Conservation (phyloP, 2,888 invertebrate species). For the Sphaeridia pumilis region DNA sequence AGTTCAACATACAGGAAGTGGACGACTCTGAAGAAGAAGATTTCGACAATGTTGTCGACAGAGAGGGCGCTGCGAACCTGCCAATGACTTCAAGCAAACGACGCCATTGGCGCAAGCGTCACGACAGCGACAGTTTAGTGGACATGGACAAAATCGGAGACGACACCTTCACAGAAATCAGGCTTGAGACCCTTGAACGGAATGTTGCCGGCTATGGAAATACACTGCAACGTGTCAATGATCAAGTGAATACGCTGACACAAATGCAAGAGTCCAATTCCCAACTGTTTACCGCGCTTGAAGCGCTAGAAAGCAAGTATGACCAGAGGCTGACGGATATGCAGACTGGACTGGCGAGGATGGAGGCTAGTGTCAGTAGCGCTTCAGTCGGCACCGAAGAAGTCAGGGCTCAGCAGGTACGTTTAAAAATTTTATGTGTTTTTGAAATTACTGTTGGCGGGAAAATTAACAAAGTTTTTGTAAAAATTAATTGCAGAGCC, state of each 20-base stretch:
- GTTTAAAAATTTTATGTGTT: no score
- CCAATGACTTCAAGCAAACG: no score
- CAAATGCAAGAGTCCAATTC: conserved; percentile 24
- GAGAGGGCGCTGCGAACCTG: no score
- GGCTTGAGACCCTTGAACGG: conserved; percentile 4
- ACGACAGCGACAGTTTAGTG: no score
- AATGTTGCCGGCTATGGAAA: conserved; percentile 20
- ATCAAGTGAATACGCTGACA: conserved; percentile 21
- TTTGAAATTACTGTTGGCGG: no score
- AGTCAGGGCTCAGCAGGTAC: conserved; percentile 33
- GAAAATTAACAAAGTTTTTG: no score
- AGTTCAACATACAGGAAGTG: no score
- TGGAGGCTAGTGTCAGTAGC: conserved; percentile 24
- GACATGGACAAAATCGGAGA: no score
- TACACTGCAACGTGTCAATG: conserved; percentile 21
- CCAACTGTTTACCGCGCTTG: conserved; percentile 28
- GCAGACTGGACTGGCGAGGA: conserved; percentile 23
- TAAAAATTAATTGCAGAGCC: conserved; percentile 24
- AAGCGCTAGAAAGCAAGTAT: conserved; percentile 29
- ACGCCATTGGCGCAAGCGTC: no score
- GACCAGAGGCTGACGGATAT: conserved; percentile 26
- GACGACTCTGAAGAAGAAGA: no score
- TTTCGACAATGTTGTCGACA: no score
- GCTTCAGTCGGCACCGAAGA: conserved; percentile 22
- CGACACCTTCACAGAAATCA: neutral